Evolutionary conservation across 2,797 vertebrate species (phyloP).

Genomic region (Mallotus villosus): DNA sequence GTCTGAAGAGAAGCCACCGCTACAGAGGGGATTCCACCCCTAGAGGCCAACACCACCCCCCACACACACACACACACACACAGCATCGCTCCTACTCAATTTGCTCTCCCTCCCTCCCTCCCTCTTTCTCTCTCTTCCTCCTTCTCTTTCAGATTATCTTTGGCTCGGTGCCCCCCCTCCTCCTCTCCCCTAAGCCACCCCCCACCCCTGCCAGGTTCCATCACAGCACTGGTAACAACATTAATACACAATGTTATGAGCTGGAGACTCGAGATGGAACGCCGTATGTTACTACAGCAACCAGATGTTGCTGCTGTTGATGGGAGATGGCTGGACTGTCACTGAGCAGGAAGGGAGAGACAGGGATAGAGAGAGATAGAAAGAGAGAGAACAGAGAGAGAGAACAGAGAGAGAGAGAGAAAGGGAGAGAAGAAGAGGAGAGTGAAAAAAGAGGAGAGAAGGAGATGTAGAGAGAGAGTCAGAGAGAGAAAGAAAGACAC

Average conservation of each 20-base stretch:
- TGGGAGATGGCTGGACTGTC: slow-evolving; percentile 18
- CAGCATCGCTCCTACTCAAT: too few relatives aligned
- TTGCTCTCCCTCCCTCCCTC: too few relatives aligned
- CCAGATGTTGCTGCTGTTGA: slow-evolving; percentile 18
- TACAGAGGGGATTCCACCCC: background rate
- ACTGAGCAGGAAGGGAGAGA: background rate
- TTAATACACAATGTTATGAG: slow-evolving; percentile 22
- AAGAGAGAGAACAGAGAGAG: background rate
- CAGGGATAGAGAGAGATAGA: background rate
- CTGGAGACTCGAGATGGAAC: slow-evolving; percentile 15
- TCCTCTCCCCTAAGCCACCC: background rate
- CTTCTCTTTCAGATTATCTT: too few relatives aligned
- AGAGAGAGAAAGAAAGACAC: slow-evolving; percentile 12
- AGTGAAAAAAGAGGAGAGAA: background rate
- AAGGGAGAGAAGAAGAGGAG: background rate
- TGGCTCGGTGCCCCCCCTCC: too few relatives aligned
- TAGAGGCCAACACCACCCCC: background rate
- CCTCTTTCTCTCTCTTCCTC: too few relatives aligned
- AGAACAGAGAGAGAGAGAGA: slow-evolving; percentile 18
- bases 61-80: too few relatives aligned
- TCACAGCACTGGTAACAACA: slow-evolving; percentile 11
- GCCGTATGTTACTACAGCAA: slow-evolving; percentile 13
- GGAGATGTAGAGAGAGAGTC: background rate
- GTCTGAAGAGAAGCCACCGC: background rate
- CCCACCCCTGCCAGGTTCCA: slow-evolving; percentile 5